Percentiles rank a stretch among this genome's conserved stretches.
phyloP scores from a whole-genome alignment of 2,888 invertebrate genomes.

The Auanema sp. region DNA sequence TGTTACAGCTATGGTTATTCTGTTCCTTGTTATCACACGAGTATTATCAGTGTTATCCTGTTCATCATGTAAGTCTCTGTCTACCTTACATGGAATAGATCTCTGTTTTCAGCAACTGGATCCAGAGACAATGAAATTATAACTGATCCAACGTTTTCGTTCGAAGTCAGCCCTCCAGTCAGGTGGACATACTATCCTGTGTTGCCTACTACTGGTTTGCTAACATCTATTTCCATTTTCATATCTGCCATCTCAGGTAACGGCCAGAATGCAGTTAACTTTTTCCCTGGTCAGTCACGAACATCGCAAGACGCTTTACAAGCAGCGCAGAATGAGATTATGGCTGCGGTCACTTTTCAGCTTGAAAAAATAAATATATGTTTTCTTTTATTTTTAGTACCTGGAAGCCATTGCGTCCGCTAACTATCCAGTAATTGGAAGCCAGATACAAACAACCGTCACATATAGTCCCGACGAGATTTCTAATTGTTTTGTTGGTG shows the following conservation, averaged over 20 bases:
- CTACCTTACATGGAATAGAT: too few relatives aligned
- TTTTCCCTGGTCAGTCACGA: conserved; percentile 24
- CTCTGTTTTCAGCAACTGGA: too few relatives aligned
- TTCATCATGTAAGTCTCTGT: too few relatives aligned
- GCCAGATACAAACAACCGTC: conserved; percentile 10
- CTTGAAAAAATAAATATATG: not conserved
- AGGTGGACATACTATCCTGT: conserved; percentile 24
- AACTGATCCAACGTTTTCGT: conserved; percentile 23
- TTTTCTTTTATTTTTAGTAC: conserved; percentile 14
- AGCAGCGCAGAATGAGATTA: conserved; percentile 23
- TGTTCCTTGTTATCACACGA: too few relatives aligned
- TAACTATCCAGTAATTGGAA: conserved; percentile 12
- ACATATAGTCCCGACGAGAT: conserved; percentile 24
- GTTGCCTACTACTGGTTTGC: conserved; percentile 13
- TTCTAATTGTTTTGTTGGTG: conserved; percentile 20
- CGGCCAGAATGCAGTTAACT: conserved; percentile 8
- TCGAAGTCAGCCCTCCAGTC: conserved; percentile 17
- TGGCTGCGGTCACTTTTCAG: conserved; percentile 16
- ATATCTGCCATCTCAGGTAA: not conserved
- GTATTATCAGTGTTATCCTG: too few relatives aligned
- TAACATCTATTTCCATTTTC: conserved; percentile 2
- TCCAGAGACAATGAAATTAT: conserved; percentile 19
- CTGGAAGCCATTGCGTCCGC: conserved; percentile 17
- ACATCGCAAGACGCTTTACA: conserved; percentile 17
- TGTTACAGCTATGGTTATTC: too few relatives aligned